Base-by-base conservation (phyloP, 2,888 invertebrate genomes). In the Torymus auratus region DNA sequence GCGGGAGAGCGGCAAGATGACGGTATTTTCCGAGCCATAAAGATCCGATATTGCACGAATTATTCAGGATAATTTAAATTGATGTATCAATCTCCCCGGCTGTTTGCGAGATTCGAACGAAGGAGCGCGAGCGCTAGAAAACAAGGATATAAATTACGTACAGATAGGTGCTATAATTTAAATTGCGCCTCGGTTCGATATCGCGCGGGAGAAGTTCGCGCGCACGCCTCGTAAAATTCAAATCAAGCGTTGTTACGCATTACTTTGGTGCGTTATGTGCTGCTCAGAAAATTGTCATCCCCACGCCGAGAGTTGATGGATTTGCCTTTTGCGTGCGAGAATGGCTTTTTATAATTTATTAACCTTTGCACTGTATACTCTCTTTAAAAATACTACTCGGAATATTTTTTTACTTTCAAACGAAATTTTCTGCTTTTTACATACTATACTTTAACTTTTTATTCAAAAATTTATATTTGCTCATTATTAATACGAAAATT, bases 51-150 rank as follows among this genome's bases (percentile, higher is more conserved):
- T 89, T 88, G 86, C 87, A 84, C 85, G 86, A 89, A 90, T 89
- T 89, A 89, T 89, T 89, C 89, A 88, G 87, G 88, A 89, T 89
- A 88, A 90, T 90, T 90, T 89, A 88, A 90, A 90, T 89, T 88
- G 89, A 88, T 88, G 86, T 86, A 88, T 88, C 87, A 87, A 87
- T 87, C 82, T 84, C 76, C 78, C 56, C 68, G 23, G 64, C 60
- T 28, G 60, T 53, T 83, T 41, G 41, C 41, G 41, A 41, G 5
- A 41, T 41, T 41, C 41, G 41, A 41, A 41, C 41, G 41, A 7
- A 41, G 41, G 41, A 41, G 41, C 7, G 41, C 7, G 60, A n/a
- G 55, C 82, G 71, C 83, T 85, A 85, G 88, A 89, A 90, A 90
- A 89, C 88, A 89, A 89, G 88, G 86, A 87, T 84, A 88, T 90